phyloP scores from a whole-genome alignment of 2,888 invertebrate genomes.

The Aelia acuminata region DNA sequence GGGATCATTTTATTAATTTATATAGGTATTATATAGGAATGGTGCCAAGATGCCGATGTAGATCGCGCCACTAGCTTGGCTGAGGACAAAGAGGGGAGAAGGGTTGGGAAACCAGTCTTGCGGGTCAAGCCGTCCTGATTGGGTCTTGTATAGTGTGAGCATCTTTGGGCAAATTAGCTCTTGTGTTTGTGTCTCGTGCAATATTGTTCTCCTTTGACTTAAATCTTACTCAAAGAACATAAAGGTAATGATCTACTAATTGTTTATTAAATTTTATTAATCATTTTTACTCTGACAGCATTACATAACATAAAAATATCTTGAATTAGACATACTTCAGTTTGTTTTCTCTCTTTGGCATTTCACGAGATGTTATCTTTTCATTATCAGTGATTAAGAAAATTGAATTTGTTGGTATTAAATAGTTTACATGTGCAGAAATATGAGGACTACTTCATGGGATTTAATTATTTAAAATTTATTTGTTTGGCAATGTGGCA shows the following conservation, averaged over 20 bases:
- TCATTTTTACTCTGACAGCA: background rate
- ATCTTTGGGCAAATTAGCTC: background rate
- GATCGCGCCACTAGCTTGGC: slow-evolving; percentile 26
- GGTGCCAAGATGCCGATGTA: background rate
- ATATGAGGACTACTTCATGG: background rate
- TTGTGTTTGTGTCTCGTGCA: slow-evolving; percentile 21
- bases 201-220: background rate
- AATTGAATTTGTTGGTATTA: background rate
- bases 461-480: background rate
- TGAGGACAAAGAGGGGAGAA: background rate
- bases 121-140: slow-evolving; percentile 25
- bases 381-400: background rate
- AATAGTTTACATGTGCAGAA: background rate
- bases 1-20: too few species aligned
- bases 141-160: background rate
- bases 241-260: background rate
- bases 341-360: background rate
- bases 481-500: background rate
- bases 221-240: background rate
- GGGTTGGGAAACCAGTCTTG: slow-evolving; percentile 41
- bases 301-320: background rate
- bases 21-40: background rate
- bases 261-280: background rate
- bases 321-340: background rate
- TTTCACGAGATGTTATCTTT: background rate